Conservation (phyloP, 1,140 invertebrate species). For the Papilio helenus region DNA sequence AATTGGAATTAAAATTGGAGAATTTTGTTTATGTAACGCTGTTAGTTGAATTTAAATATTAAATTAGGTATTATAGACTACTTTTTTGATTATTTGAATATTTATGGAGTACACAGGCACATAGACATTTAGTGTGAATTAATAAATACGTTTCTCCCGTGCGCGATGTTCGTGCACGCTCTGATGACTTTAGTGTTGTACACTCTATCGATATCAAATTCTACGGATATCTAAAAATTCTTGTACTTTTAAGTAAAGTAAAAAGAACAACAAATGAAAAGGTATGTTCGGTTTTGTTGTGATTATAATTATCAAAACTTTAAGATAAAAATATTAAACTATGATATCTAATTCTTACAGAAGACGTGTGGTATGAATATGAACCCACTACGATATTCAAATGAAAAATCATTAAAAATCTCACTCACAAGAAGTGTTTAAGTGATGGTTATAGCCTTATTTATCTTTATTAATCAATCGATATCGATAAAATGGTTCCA, state of each 20-base stretch:
- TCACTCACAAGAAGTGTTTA: no score
- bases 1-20: neutral
- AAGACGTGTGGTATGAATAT: no score
- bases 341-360: no score
- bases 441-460: no score
- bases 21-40: neutral
- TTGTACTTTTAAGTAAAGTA: no score
- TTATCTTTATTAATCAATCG: neutral
- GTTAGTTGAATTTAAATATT: neutral
- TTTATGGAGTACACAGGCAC: neutral
- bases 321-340: no score
- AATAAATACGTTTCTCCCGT: constrained; percentile 43
- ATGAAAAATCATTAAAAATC: no score
- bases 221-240: neutral
- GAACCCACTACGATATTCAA: no score
- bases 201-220: constrained; percentile 39
- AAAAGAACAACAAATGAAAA: no score
- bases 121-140: constrained; percentile 25
- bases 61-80: neutral
- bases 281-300: no score
- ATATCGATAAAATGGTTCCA: constrained; percentile 51
- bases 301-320: no score
- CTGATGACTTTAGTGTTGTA: constrained; percentile 37
- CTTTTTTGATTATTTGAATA: neutral
- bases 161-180: constrained; percentile 39